Evolutionary conservation across 2,797 vertebrate genomes (phyloP), one percentile per base, ranked within the genome.

Genomic region (Microctenopoma steveboyesi): DNA sequence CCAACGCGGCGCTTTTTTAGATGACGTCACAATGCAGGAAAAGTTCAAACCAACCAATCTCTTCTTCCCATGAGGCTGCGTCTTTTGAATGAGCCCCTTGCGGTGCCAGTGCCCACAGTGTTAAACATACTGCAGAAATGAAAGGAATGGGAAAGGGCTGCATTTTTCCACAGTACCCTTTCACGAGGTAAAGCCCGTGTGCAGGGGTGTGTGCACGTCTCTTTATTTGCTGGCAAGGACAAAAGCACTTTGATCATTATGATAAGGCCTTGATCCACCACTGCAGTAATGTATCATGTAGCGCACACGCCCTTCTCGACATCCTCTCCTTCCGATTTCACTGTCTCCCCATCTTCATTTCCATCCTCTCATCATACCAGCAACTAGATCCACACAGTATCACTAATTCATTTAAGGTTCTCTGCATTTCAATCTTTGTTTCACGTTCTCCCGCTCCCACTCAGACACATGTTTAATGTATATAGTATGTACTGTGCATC

Each of bases 191-290:
- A 53, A 52, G 71, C 54, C 72, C 50, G 77, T 72, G 68, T 66
- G 67, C 53, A 33, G 3, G 35, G 64, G 64, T 59, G 65, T 59
- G 61, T 47, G 49, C 18, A 50, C 54, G 51, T 51, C 55, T 51
- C 55, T 68, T 50, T 64, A 72, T 86, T 86, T 78, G 58, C 64
- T 27, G 76, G 85, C 77, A 85, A 89, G 84, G 83, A 90, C 81
- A 88, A 81, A 78, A 81, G 65, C 65, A 52, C 83, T 91, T 91
- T 91, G 79, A 91, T 90, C 78, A 82, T 70, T 42, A 77, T 33
- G 61, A 54, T 16, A 51, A 33, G 68, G 80, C 88, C 86, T 90
- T 91, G 84, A 88, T 86, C 77, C 64, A 62, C 70, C 64, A 64
- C 76, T 58, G 74, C 75, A 75, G 54, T 78, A 73, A 74, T 79